Evolutionary conservation across 2,888 invertebrate species (phyloP), one percentile per base, ranked within the genome.

Genomic region (Ophonus ardosiacus): DNA sequence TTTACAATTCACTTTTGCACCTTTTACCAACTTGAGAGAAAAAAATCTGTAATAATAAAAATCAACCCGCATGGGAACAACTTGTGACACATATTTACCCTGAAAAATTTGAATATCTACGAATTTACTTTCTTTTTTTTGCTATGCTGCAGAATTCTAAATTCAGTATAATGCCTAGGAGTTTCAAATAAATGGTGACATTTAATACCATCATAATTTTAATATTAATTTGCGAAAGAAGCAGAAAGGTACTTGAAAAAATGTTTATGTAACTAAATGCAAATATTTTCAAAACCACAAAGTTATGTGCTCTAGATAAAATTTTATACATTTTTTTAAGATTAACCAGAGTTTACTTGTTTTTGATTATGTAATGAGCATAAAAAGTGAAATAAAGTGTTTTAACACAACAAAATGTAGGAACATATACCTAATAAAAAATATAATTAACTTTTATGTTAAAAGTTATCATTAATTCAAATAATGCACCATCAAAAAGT

Each of bases 61-160:
- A 24, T 7, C 21, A 63, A 63, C 15, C 18, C 21, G 1, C 24
- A 7, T 18, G 63, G 63, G 13, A 63, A 21, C 7, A 63, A 21
- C 7, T 63, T 21, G 18, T 24, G 13, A 24, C 63, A 63, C 24
- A 63, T 63, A 63, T 63, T 63, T 63, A 24, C 63, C 13, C 8
- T 13, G 63, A 63, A 24, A 63, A 24, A 18, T 63, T 63, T 63
- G 63, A 63, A 63, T 63, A 63, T 63, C 24, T 63, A 63, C 63
- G 24, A 63, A 63, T 63, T 63, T 63, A 21, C 2, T 10, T 63
- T 4, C 21, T 8, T 61, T 13, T 21, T 63, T 63, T 18, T 63
- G 8, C 63, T 63, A 63, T 7, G 63, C 18, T 63, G 21, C 63
- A 63, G 24, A 24, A 63, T 13, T 63, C 24, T 24, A 24, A 24